A percentile compares a stretch with the other conserved stretches of the same genome.
phyloP scores from a whole-genome alignment of 2,113 vertebrate species.

The Chloropsis hardwickii region DNA sequence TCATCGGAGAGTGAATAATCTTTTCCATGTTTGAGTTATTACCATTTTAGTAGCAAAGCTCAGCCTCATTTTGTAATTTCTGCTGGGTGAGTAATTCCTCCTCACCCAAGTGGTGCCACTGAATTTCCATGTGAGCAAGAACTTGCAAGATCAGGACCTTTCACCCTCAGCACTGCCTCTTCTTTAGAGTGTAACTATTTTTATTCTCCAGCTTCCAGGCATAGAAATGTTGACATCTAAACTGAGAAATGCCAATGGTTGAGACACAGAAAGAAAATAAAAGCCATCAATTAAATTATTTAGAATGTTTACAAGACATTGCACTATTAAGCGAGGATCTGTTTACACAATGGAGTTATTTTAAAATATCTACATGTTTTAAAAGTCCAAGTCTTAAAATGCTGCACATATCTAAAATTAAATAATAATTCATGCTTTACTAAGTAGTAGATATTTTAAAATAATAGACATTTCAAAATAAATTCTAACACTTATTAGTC shows the following conservation, averaged over 20 bases:
- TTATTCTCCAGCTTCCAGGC: conserved; percentile 33
- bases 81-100: conserved; percentile 1
- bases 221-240: conserved; percentile 20
- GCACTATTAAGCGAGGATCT: not conserved
- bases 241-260: not conserved
- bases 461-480: not conserved
- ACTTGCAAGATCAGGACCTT: conserved; percentile 20
- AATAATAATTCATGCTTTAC: not conserved
- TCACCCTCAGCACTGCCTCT: not conserved
- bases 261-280: conserved; percentile 11
- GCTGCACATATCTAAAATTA: not conserved
- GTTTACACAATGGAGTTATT: not conserved
- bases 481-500: not conserved
- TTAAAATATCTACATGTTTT: not conserved
- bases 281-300: not conserved
- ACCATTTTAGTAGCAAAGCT: conserved; percentile 18
- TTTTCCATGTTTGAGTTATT: conserved; percentile 12
- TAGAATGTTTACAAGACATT: not conserved
- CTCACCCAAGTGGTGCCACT: not conserved
- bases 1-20: not conserved
- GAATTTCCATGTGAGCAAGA: conserved; percentile 30
- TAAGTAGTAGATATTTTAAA: not conserved
- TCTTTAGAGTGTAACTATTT: conserved; percentile 18
- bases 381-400: not conserved
- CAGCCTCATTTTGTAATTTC: not conserved